Base-by-base conservation (phyloP, 2,113 vertebrate species). In the Tiliqua scincoides region DNA sequence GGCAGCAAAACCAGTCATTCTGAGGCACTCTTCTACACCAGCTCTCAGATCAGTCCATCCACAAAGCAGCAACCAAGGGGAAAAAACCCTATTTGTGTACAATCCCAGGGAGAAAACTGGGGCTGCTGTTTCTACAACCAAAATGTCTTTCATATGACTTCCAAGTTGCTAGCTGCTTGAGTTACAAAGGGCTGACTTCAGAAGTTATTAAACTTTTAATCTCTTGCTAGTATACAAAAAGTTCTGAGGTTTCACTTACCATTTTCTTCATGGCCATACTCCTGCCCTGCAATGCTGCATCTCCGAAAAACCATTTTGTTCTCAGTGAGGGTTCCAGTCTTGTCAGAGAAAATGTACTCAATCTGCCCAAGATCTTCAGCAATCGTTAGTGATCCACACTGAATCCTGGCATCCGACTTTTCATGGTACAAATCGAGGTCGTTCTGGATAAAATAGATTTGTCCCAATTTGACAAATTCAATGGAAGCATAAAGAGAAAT, bases 261-360 rank as follows among this genome's bases (percentile, higher is more conserved):
- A 70, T 99, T 99, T 84, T 98, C 98, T 75, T 96, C 91, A 70
- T 99, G 99, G 86, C 97, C 97, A 84, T 99, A 99, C 82, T 99
- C 98, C 6, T 96, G 95, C 23, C 98, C 99, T n/a, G 96, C 98
- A 83, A 99, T 97, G 85, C 97, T 98, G 92, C 98, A 99, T 43
- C 98, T 97, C 37, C 97, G 95, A 91, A 99, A 99, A 92, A 99
- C 97, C 98, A 99, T 99, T 92, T 98, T 98, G 93, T 99, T 99
- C 94, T 99, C 98, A 0, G 98, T 99, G 68, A 99, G 97, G 0
- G 99, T 99, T 91, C 99, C 99, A 0, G 99, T 99, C 94, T 99
- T 99, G 93, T 99, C 99, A 2, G 98, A 99, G 93, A 99, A 99
- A 86, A 99, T 92, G 88, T 98, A 98, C 86, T 99, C 97, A 88